Evolutionary conservation across 1,140 invertebrate genomes (phyloP).

Genomic region (Sycophila sp.): DNA sequence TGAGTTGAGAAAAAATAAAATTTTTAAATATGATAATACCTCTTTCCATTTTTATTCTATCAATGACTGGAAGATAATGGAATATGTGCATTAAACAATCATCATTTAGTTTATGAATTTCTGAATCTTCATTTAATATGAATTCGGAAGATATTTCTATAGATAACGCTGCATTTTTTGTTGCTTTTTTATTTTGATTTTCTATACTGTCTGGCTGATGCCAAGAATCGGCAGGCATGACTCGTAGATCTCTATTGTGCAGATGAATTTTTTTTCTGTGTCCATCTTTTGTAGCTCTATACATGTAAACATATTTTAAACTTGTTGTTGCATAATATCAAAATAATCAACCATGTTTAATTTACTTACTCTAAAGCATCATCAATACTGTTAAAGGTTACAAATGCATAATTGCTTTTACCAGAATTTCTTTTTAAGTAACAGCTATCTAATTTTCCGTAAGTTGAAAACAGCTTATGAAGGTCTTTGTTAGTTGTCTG

Average conservation of each 20-base stretch:
- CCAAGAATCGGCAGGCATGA: conserved; percentile 60
- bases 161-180: conserved; percentile 18
- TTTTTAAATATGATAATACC: conserved; percentile 44
- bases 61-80: conserved; percentile 53
- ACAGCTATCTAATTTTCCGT: conserved; percentile 57
- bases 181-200: conserved; percentile 47
- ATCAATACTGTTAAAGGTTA: conserved; percentile 51
- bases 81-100: conserved; percentile 61
- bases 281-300: conserved; percentile 53
- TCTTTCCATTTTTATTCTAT: conserved; percentile 57
- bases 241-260: conserved; percentile 56
- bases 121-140: conserved; percentile 40
- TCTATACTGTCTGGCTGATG: conserved; percentile 61
- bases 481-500: conserved; percentile 59
- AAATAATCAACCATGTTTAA: background rate
- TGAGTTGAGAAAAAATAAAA: background rate
- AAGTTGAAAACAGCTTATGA: conserved; percentile 51
- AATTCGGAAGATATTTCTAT: conserved; percentile 31
- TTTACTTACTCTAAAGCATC: conserved; percentile 53
- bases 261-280: conserved; percentile 49
- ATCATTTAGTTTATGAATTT: conserved; percentile 58
- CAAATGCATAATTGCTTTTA: conserved; percentile 59
- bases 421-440: conserved; percentile 53
- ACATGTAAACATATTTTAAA: conserved; percentile 30
- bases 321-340: background rate